Evolutionary conservation across 2,888 invertebrate genomes (phyloP).

Genomic region (Bhutanitis thaidina): DNA sequence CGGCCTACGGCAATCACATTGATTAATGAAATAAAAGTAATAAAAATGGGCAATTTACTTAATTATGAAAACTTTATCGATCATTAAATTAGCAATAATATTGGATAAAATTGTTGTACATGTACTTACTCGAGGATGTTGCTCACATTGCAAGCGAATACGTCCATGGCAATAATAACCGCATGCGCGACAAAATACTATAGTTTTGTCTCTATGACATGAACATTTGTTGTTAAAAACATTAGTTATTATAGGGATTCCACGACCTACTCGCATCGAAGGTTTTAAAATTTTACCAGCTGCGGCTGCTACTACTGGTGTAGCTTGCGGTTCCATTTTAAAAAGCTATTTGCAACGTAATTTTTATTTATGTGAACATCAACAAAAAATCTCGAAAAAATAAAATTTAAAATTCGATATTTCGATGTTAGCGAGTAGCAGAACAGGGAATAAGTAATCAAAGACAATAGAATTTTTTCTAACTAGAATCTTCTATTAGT

Average conservation of each 20-base stretch:
- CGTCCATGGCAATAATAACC: constrained; percentile 69
- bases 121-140: constrained; percentile 61
- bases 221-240: constrained; percentile 54
- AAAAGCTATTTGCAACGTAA: too few species aligned
- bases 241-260: constrained; percentile 52
- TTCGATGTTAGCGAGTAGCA: neutral
- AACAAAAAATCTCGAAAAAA: too few species aligned
- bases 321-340: constrained; percentile 41
- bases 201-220: constrained; percentile 58
- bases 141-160: constrained; percentile 60
- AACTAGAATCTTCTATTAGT: too few species aligned
- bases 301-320: constrained; percentile 63
- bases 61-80: too few species aligned
- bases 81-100: too few species aligned
- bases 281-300: constrained; percentile 47
- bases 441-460: too few species aligned
- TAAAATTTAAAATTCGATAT: too few species aligned
- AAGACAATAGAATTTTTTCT: too few species aligned
- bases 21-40: too few species aligned
- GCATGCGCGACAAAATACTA: constrained; percentile 68
- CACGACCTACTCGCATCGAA: constrained; percentile 54
- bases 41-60: too few species aligned
- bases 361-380: too few species aligned
- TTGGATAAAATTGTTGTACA: neutral
- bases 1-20: too few species aligned